Percentiles rank a stretch among this genome's conserved stretches.
phyloP scores from a whole-genome alignment of 2,113 vertebrate genomes.

The Sula dactylatra region DNA sequence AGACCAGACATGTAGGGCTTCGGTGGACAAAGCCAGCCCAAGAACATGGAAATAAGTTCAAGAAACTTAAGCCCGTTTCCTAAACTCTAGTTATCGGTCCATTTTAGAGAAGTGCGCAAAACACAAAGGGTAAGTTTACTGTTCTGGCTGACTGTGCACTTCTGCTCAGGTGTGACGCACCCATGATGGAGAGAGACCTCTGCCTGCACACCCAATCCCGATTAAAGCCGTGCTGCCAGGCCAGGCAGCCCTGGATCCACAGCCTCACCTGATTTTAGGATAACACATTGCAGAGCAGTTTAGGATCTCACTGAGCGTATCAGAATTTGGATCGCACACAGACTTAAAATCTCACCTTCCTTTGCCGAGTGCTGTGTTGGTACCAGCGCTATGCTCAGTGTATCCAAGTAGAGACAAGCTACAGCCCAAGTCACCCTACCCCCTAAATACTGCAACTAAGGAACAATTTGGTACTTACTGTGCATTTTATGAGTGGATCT shows the following conservation, averaged over 20 bases:
- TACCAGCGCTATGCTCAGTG: accelerated
- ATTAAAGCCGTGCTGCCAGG: neutral
- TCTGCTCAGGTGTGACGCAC: neutral
- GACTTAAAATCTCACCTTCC: neutral
- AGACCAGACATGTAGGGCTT: neutral
- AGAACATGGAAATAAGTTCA: neutral
- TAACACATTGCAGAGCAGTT: accelerated
- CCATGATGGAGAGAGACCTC: accelerated
- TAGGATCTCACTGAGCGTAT: neutral
- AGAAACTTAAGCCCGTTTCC: neutral
- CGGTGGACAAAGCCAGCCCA: accelerated
- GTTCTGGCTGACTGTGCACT: neutral
- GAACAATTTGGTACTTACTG: neutral
- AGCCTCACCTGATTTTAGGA: neutral
- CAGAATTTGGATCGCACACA: neutral
- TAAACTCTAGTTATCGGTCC: accelerated
- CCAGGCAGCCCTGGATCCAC: no score
- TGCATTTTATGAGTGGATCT: neutral
- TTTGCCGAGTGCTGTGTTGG: neutral
- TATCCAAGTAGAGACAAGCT: neutral
- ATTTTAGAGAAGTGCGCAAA: neutral
- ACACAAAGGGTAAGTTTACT: no score
- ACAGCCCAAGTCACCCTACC: no score
- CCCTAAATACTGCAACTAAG: neutral
- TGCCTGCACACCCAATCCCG: accelerated